Base-by-base conservation (phyloP, 2,888 invertebrate genomes). In the Dryobotodes eremita region DNA sequence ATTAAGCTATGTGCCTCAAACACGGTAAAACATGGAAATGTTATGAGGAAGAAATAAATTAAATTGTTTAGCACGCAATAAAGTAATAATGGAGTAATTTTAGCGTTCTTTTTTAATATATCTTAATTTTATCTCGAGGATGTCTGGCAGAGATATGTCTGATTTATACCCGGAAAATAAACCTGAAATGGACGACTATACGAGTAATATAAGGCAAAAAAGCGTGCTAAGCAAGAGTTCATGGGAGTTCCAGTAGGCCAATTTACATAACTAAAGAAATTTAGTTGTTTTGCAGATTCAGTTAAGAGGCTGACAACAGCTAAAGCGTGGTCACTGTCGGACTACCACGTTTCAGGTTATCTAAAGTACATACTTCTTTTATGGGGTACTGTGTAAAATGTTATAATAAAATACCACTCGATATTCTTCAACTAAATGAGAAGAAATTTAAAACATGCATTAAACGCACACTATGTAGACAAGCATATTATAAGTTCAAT, bases 11-110 rank as follows among this genome's bases (percentile, higher is more conserved):
- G 55, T 62, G 23, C 42, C 1, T 55, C 6, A 59, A n/a, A 48
- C 2, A 46, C 15, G 20, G 50, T 80, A 70, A 70, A 80, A 57
- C 23, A 64, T 31, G 36, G 17, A 77, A 0, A 17, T 26, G 75
- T 57, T 59, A 64, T 36, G 46, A 65, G 77, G 82, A 80, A 82
- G n/a, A 57, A 15, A 46, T 62, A 62, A 77, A 77, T 69, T 64
- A 68, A 53, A 82, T 62, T 62, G 68, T 31, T 74, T 68, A 80
- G 8, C 23, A 50, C 48, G 73, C 42, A 50, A 48, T 68, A 31
- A 68, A 74, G 23, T 46, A 53, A 61, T 61, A 48, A 68, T 61
- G 4, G 15, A 55, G 48, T 69, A 11, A 61, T 61, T 48, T 23
- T 2, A 66, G 10, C 53, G 31, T n/a, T 0, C 0, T 62, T 17